Percentiles rank a stretch among this genome's conserved stretches.
These are phyloP conservation scores for Stegodyphus dumicola DNA, from an alignment of 1,140 invertebrate genomes.

Conservation along the genomic window DNA sequence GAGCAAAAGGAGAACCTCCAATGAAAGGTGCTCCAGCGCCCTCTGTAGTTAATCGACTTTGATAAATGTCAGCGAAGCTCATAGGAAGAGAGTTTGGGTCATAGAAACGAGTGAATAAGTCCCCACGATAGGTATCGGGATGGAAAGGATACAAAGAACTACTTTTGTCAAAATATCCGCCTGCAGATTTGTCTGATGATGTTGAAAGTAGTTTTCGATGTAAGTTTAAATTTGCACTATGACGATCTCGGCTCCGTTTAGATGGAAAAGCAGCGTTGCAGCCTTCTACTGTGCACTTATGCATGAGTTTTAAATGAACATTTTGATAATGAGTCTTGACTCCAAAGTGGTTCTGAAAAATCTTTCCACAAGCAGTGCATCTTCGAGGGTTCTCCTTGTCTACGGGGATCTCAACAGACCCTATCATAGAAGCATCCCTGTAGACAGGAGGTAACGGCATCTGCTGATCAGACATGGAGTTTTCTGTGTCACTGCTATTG, in stretches of 20 bases:
- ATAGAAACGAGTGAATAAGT: slow-evolving; percentile 84
- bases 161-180: slow-evolving; percentile 66
- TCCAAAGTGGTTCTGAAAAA: slow-evolving; percentile 93
- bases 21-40: slow-evolving; percentile 63
- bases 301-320: slow-evolving; percentile 94
- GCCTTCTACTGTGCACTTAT: slow-evolving; percentile 94
- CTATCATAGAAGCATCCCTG: slow-evolving; percentile 63
- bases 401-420: slow-evolving; percentile 78
- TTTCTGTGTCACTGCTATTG: slow-evolving; percentile 48
- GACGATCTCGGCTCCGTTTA: slow-evolving; percentile 90
- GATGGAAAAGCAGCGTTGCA: slow-evolving; percentile 96
- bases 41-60: slow-evolving; percentile 68
- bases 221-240: slow-evolving; percentile 91
- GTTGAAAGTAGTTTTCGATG: slow-evolving; percentile 89
- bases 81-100: slow-evolving; percentile 74
- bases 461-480: slow-evolving; percentile 55
- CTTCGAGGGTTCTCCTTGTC: slow-evolving; percentile 85
- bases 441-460: slow-evolving; percentile 58
- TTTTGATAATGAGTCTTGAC: slow-evolving; percentile 96
- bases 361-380: slow-evolving; percentile 91
- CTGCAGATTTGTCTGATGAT: slow-evolving; percentile 68
- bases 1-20: slow-evolving; percentile 65
- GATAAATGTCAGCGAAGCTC: slow-evolving; percentile 69
- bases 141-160: slow-evolving; percentile 66
- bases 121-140: slow-evolving; percentile 72